phyloP scores from a whole-genome alignment of 2,797 vertebrate species.

The Centropyge bicolor region DNA sequence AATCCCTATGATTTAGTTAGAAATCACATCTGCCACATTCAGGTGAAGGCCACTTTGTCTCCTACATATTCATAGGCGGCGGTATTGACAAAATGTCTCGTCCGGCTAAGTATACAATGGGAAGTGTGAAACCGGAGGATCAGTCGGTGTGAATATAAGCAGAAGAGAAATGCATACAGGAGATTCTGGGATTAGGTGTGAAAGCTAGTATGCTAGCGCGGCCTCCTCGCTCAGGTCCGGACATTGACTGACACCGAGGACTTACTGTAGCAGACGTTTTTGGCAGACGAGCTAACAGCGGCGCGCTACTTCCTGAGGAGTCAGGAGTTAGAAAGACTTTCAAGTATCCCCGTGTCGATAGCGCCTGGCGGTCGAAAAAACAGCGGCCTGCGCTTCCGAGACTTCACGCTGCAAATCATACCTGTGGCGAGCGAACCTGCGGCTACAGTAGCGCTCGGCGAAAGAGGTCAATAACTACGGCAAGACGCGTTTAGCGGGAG shows the following conservation, averaged over 20 bases:
- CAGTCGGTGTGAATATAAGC: conserved; percentile 66
- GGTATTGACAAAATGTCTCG: conserved; percentile 81
- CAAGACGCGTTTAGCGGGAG: conserved; percentile 49
- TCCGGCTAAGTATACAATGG: conserved; percentile 70
- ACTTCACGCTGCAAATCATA: conserved; percentile 60
- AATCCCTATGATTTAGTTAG: conserved; percentile 83
- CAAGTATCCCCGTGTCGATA: conserved; percentile 24
- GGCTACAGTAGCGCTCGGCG: conserved; percentile 45
- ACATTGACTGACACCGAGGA: conserved; percentile 51
- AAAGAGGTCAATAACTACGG: conserved; percentile 69
- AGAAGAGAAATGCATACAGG: conserved; percentile 76
- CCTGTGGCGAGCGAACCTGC: conserved; percentile 48
- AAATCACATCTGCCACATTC: conserved; percentile 80
- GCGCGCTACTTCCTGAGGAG: conserved; percentile 35
- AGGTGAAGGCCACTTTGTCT: conserved; percentile 76
- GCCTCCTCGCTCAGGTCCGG: conserved; percentile 39
- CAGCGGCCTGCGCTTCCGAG: conserved; percentile 28
- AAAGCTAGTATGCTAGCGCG: conserved; percentile 56
- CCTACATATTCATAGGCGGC: conserved; percentile 81
- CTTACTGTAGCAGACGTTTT: conserved; percentile 52
- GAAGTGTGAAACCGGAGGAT: conserved; percentile 67
- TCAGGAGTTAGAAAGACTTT: conserved; percentile 35
- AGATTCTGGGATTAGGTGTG: conserved; percentile 74
- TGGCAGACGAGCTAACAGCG: conserved; percentile 27
- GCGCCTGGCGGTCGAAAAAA: conserved; percentile 42